phyloP scores from a whole-genome alignment of 2,797 vertebrate genomes.

The Cuniculus paca region DNA sequence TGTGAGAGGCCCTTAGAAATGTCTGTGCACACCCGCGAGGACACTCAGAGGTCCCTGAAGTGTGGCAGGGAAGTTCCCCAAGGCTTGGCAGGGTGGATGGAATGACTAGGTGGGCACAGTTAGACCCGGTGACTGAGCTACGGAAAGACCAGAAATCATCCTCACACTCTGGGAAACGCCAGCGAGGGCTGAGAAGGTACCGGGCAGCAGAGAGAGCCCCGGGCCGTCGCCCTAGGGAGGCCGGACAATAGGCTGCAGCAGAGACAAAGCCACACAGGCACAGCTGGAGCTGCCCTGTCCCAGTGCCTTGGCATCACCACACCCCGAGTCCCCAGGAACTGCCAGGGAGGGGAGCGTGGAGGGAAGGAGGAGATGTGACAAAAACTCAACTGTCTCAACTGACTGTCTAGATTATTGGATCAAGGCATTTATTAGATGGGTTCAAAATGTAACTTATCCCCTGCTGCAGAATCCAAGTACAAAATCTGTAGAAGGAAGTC shows the following conservation, averaged over 20 bases:
- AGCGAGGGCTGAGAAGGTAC: background rate
- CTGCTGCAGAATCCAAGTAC: background rate
- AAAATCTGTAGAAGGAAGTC: background rate
- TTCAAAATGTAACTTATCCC: background rate
- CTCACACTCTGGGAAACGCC: rapidly evolving
- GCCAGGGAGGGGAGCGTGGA: background rate
- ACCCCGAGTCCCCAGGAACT: background rate
- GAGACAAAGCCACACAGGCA: background rate
- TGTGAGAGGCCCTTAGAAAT: background rate
- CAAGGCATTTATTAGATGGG: background rate
- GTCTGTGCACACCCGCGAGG: background rate
- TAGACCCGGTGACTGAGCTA: background rate
- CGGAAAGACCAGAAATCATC: no score
- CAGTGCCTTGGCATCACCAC: rapidly evolving
- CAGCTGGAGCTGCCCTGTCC: background rate
- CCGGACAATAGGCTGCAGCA: no score
- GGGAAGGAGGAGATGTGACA: rapidly evolving
- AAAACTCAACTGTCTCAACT: background rate
- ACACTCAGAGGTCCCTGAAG: background rate
- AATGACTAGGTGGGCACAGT: background rate
- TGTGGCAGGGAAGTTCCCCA: background rate
- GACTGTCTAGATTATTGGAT: background rate
- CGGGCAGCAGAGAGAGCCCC: background rate
- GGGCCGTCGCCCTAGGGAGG: rapidly evolving
- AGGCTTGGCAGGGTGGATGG: background rate